Percentiles rank a stretch among this genome's conserved stretches.
Evolutionary conservation across 2,888 invertebrate genomes (phyloP).

Genomic region (Pterostichus niger): DNA sequence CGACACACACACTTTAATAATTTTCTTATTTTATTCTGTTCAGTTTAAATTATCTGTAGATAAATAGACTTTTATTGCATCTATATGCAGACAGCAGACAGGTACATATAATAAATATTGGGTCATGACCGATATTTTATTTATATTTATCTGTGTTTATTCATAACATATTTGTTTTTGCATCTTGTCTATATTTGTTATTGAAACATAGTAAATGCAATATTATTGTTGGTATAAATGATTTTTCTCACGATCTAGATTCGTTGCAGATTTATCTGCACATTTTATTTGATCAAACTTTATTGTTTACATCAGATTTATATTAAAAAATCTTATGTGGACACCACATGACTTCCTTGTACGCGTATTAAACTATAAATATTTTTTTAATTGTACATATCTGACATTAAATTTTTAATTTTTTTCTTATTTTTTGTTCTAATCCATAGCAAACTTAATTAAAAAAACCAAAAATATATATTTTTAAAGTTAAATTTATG

Average conservation of each 20-base stretch:
- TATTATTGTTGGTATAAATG: too few species aligned
- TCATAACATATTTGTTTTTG: constrained; percentile 37
- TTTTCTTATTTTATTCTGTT: background rate
- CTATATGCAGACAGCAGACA: constrained; percentile 7
- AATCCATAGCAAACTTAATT: too few species aligned
- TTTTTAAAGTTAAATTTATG: too few species aligned
- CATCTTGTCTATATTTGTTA: constrained; percentile 42
- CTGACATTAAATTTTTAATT: too few species aligned
- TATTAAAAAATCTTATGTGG: too few species aligned
- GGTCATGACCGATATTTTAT: constrained; percentile 41
- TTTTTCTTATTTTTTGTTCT: too few species aligned
- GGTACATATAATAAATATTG: constrained; percentile 51
- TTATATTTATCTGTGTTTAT: constrained; percentile 48
- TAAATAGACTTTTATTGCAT: background rate
- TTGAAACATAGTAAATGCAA: constrained; percentile 12
- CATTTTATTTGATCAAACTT: constrained; percentile 8
- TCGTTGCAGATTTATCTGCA: constrained; percentile 15
- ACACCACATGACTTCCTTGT: too few species aligned
- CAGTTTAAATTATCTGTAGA: background rate
- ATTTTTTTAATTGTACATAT: too few species aligned
- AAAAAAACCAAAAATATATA: too few species aligned
- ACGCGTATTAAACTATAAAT: too few species aligned
- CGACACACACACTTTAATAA: constrained; percentile 18
- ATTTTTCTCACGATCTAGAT: constrained; percentile 44
- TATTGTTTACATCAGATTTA: background rate